These are phyloP conservation scores for Turritopsis dohrnii DNA, from an alignment of 30 jellyfish, hydroid and myxozoan genomes.

Conservation along the genomic window DNA sequence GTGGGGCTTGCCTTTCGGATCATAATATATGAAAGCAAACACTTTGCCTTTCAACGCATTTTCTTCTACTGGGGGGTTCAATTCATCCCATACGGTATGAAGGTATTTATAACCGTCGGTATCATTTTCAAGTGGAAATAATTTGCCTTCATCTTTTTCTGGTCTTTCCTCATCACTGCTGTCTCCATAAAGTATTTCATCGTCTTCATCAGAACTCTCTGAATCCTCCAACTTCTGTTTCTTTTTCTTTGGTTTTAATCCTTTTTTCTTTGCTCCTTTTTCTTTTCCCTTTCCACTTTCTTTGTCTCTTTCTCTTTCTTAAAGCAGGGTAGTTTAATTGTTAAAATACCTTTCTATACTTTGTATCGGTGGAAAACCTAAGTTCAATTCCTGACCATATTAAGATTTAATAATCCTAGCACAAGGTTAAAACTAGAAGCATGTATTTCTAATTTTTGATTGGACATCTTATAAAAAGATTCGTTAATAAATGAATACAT, in stretches of 20 bases:
- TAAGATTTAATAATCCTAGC: too few species aligned
- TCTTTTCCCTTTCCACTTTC: not conserved
- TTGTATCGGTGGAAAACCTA: too few species aligned
- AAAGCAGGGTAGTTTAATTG: too few species aligned
- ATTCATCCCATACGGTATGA: not conserved
- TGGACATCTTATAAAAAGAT: too few species aligned
- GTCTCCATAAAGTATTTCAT: not conserved
- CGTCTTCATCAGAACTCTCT: constrained; percentile 1
- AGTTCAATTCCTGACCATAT: too few species aligned
- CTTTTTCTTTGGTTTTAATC: not conserved
- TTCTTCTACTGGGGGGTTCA: not conserved
- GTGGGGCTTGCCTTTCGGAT: not conserved
- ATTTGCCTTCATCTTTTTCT: not conserved
- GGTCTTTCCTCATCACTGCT: not conserved
- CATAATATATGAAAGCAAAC: not conserved
- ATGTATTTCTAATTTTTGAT: too few species aligned
- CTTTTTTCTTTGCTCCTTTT: not conserved
- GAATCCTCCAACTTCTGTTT: not conserved
- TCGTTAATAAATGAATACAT: too few species aligned
- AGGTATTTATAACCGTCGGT: not conserved
- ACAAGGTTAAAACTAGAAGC: too few species aligned
- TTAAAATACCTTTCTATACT: too few species aligned
- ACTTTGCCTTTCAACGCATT: not conserved
- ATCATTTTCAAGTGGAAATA: not conserved
- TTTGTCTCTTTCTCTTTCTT: too few species aligned